phyloP scores from a whole-genome alignment of 2,888 invertebrate species.

The Thecophora atra region DNA sequence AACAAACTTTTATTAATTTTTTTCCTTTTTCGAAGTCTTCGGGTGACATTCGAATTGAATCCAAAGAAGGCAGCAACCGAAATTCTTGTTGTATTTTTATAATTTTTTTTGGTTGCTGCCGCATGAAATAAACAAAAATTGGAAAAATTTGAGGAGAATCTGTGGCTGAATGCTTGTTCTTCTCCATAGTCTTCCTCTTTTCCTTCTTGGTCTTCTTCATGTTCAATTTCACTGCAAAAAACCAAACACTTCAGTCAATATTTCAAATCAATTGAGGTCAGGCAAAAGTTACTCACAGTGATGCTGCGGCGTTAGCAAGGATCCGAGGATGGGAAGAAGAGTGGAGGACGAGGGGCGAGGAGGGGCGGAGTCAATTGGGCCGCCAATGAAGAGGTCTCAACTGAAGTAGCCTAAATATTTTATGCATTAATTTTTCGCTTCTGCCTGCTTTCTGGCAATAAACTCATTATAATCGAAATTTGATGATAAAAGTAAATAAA shows the following conservation, averaged over 20 bases:
- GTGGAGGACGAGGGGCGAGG: background rate
- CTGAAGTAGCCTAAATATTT: background rate
- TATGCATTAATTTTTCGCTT: background rate
- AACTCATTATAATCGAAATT: no score
- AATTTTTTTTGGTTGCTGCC: no score
- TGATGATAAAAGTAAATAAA: no score
- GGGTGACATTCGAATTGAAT: no score
- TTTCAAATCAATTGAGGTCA: constrained; percentile 5
- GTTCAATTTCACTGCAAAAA: background rate
- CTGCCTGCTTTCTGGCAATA: no score
- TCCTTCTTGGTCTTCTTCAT: background rate
- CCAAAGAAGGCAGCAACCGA: no score
- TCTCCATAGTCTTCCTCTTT: no score
- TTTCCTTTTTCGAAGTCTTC: no score
- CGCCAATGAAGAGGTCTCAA: background rate
- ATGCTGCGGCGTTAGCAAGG: background rate
- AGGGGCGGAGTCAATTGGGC: background rate
- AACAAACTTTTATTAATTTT: no score
- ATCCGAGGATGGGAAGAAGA: background rate
- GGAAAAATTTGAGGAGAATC: background rate
- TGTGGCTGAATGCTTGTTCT: no score
- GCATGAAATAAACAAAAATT: no score
- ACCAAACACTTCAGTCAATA: background rate
- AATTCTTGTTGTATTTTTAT: no score
- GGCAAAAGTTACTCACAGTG: background rate